These are phyloP conservation scores for Parotocinclus haroldoi DNA, from an alignment of 2,797 vertebrate species.

Conservation along the genomic window DNA sequence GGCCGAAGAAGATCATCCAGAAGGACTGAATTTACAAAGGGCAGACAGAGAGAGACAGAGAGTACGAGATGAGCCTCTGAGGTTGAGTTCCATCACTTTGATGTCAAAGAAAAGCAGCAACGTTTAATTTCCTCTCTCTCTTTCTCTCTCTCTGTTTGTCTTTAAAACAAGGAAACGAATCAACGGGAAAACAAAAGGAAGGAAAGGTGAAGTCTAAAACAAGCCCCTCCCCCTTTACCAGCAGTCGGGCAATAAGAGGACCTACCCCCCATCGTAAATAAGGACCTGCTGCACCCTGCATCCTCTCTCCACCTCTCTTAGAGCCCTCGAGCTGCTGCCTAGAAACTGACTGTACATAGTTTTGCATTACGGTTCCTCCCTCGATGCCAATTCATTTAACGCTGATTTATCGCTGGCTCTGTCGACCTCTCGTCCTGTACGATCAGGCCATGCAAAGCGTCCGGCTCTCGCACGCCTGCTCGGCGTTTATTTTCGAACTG, in stretches of 20 bases:
- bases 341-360: constrained; percentile 68
- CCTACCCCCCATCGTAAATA: constrained; percentile 3
- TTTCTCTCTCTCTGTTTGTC: constrained; percentile 46
- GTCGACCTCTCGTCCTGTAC: constrained; percentile 10
- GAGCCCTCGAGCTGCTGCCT: constrained; percentile 18
- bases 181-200: not conserved
- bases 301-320: constrained; percentile 9
- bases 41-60: not conserved
- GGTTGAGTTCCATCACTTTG: too few relatives aligned
- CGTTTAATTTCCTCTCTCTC: constrained; percentile 36
- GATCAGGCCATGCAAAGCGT: not conserved
- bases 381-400: not conserved
- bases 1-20: too few relatives aligned
- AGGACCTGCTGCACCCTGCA: not conserved
- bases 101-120: constrained; percentile 22
- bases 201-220: constrained; percentile 14
- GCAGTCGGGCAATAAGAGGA: constrained; percentile 32
- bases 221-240: constrained; percentile 34
- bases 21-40: not conserved
- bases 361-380: not conserved
- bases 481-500: too few relatives aligned
- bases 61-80: constrained; percentile 28
- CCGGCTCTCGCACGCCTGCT: too few relatives aligned
- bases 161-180: constrained; percentile 1
- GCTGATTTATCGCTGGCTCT: constrained; percentile 2